Base-by-base conservation (phyloP, 1,140 invertebrate genomes). In the Drosophila nebulosa region DNA sequence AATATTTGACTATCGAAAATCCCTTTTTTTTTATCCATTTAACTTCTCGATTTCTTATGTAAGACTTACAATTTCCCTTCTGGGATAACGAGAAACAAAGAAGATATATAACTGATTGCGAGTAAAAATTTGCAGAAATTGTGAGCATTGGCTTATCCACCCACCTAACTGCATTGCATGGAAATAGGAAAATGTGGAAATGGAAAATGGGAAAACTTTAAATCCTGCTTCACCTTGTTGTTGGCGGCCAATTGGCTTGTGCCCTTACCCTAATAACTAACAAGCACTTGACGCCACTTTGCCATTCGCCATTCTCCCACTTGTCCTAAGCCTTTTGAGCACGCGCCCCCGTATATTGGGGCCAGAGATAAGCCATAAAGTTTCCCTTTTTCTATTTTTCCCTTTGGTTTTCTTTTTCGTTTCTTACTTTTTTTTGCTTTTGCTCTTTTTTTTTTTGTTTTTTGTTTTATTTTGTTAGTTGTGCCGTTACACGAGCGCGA, bases 281-380 rank as follows among this genome's bases (percentile, higher is more conserved):
- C 81, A 81, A 75, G 61, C 83, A 81, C 81, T 85, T 86, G 80
- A 61, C 73, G 60, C 69, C 62, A 59, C 14, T 63, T 36, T 21
- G 30, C 36, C 51, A 46, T 46, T 46, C 39, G 18, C 24, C 42
- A 22, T 6, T 14, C 30, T 12, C 12, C 18, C 18, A 4, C n/a
- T 18, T 21, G 39, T 46, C 16, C 39, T 75, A 80, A 85, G 81
- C 81, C 78, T 74, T 85, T 85, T 61, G 66, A 86, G 80, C 78
- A 85, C 80, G 78, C 80, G 77, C 69, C 64, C 77, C 68, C 56
- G 27, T 65, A 74, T 64, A 64, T 12, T 27, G 39, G 56, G 66
- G 72, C 74, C 77, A 79, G 64, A 85, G 81, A 85, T 85, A 85
- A 85, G 81, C 81, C 78, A 86, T 88, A 86, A 85, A 85, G 78